A percentile compares a stretch with the other conserved stretches of the same genome.
phyloP scores from a whole-genome alignment of 2,797 vertebrate species.

The Heterohyrax brucei region DNA sequence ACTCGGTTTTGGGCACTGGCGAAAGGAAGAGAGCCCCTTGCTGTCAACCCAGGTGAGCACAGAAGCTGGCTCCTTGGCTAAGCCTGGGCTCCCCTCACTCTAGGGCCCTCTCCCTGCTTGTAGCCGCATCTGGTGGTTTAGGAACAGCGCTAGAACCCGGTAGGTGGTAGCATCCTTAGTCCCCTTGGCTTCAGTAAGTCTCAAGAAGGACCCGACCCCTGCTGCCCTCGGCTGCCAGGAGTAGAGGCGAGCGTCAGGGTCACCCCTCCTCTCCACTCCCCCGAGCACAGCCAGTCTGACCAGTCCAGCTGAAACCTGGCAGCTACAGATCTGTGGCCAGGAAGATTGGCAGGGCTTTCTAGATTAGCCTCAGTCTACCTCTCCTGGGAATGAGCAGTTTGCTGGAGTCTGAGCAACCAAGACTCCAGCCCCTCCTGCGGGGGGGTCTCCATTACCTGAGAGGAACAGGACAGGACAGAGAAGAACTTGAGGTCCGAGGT shows the following conservation, averaged over 20 bases:
- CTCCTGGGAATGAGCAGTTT: slow-evolving; percentile 16
- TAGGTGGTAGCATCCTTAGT: background rate
- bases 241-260: background rate
- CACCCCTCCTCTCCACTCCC: background rate
- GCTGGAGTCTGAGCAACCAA: background rate
- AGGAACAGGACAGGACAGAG: background rate
- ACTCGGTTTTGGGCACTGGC: background rate
- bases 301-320: background rate
- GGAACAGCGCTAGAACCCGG: background rate
- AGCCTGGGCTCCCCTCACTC: background rate
- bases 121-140: background rate
- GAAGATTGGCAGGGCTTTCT: background rate
- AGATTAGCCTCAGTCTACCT: background rate
- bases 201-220: background rate
- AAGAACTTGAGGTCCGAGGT: background rate
- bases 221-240: background rate
- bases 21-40: background rate
- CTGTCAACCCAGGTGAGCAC: slow-evolving; percentile 45
- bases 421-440: background rate
- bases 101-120: background rate
- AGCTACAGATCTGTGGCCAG: background rate
- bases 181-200: background rate
- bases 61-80: background rate
- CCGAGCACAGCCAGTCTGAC: background rate
- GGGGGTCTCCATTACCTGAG: background rate